A percentile compares a stretch with the other conserved stretches of the same genome.
Evolutionary conservation across 2,888 invertebrate species (phyloP).

Genomic region (Campaea margaritaria): DNA sequence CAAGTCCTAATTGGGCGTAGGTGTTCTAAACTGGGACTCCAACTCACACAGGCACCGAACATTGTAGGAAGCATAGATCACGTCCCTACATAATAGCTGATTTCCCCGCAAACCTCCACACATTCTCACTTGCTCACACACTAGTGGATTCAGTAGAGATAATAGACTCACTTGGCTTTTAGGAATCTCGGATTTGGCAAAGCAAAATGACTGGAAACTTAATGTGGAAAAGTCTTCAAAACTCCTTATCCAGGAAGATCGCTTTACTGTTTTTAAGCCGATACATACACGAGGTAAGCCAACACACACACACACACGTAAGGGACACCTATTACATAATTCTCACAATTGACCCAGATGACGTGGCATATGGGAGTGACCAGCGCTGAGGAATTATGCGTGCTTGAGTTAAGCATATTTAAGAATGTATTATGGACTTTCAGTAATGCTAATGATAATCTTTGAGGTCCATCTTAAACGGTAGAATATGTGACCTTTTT

Average conservation of each 20-base stretch:
- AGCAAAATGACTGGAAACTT: too few species aligned
- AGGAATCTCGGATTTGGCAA: too few species aligned
- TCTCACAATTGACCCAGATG: constrained; percentile 68
- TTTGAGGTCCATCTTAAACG: too few species aligned
- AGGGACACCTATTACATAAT: constrained; percentile 65
- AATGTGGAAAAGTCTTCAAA: too few species aligned
- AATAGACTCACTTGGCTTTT: not conserved
- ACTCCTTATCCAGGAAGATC: too few species aligned
- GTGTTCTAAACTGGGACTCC: constrained; percentile 36
- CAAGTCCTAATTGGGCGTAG: constrained; percentile 36
- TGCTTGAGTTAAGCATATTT: too few species aligned
- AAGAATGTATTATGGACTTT: too few species aligned
- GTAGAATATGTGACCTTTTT: too few species aligned
- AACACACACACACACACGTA: constrained; percentile 22
- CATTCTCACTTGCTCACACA: constrained; percentile 9
- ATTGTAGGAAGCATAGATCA: constrained; percentile 30
- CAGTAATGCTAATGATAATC: too few species aligned
- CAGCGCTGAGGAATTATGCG: constrained; percentile 9
- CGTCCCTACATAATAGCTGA: constrained; percentile 26
- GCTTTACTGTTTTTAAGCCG: not conserved
- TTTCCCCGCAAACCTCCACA: constrained; percentile 33
- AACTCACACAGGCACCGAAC: constrained; percentile 8
- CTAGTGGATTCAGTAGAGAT: not conserved
- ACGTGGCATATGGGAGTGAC: constrained; percentile 52
- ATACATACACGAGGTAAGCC: constrained; percentile 8